Conservation (phyloP, 2,797 vertebrate species). For the Ceryle rudis region DNA sequence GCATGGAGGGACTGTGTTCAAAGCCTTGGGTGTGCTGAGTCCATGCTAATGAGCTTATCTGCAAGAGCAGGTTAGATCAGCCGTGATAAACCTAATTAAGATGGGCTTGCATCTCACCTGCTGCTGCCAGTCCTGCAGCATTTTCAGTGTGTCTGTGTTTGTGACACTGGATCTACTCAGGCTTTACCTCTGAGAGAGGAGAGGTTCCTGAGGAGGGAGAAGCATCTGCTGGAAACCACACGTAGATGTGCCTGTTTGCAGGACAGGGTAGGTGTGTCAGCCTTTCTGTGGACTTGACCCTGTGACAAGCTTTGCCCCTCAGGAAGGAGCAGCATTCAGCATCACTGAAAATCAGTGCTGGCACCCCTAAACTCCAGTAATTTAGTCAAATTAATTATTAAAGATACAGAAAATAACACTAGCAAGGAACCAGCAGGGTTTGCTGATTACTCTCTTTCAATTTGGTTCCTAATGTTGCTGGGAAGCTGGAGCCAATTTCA, state of each 20-base stretch:
- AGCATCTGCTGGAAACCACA: not conserved
- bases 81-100: not conserved
- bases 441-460: not conserved
- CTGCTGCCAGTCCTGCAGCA: not conserved
- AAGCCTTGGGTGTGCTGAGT: not conserved
- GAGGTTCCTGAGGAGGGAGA: not conserved
- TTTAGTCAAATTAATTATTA: constrained; percentile 5
- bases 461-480: not conserved
- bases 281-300: not conserved
- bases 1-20: not conserved
- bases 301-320: not conserved
- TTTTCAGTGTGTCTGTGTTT: not conserved
- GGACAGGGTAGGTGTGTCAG: rapidly evolving
- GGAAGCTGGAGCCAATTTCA: not conserved
- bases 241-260: not conserved
- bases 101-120: not conserved
- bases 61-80: not conserved
- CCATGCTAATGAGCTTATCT: not conserved
- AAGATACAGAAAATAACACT: not conserved
- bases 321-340: not conserved
- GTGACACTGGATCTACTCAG: not conserved
- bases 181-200: not conserved
- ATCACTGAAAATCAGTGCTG: not conserved
- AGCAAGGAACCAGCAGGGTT: not conserved
- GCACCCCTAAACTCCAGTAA: not conserved